Evolutionary conservation across 2,888 invertebrate genomes (phyloP).

Genomic region (Micoletzkya japonica): DNA sequence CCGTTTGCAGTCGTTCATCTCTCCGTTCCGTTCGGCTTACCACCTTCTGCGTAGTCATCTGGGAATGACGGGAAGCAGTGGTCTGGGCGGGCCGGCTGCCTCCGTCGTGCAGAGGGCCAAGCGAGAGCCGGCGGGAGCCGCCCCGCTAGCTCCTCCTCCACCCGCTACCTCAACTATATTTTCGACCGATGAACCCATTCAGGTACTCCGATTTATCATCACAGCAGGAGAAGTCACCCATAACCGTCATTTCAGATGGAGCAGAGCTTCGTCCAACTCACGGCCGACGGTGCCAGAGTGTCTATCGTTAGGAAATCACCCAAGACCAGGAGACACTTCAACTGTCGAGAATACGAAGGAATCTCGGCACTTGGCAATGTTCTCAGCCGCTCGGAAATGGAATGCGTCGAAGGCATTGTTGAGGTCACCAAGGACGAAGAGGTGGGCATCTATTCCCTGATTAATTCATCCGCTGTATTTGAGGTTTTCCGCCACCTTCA

Average conservation of each 20-base stretch:
- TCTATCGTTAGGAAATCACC: constrained; percentile 30
- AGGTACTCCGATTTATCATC: too few species aligned
- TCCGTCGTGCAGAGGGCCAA: constrained; percentile 5
- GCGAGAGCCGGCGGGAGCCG: not conserved
- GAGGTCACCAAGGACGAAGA: constrained; percentile 14
- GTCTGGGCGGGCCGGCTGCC: constrained; percentile 29
- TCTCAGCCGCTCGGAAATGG: not conserved
- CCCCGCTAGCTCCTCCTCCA: not conserved
- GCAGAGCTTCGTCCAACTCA: constrained; percentile 46
- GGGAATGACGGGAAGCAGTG: constrained; percentile 54
- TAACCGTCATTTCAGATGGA: constrained; percentile 38
- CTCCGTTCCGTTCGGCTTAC: constrained; percentile 30
- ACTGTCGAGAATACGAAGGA: not conserved
- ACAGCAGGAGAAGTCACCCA: too few species aligned
- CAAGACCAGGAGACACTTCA: not conserved
- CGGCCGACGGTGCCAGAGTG: constrained; percentile 44
- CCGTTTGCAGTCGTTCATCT: not conserved
- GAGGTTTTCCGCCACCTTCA: constrained; percentile 51
- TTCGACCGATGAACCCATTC: too few species aligned
- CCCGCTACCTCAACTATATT: too few species aligned
- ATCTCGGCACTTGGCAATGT: not conserved
- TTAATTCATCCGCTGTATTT: not conserved
- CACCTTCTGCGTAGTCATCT: constrained; percentile 48
- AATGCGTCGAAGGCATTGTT: not conserved
- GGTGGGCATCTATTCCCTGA: not conserved